phyloP scores from a whole-genome alignment of 2,888 invertebrate genomes.

The Sericinus montela region DNA sequence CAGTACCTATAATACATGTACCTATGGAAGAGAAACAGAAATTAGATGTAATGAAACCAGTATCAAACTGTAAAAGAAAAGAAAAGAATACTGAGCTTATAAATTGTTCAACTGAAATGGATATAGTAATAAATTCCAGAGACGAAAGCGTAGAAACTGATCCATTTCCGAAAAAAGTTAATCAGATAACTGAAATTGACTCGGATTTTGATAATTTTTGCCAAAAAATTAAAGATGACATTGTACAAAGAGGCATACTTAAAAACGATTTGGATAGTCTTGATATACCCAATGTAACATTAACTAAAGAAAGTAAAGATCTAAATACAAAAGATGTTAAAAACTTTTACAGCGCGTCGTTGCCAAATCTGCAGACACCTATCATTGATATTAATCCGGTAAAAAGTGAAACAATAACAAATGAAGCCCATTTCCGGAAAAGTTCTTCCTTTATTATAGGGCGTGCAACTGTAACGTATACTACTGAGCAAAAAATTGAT shows the following conservation, averaged over 20 bases:
- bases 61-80: background rate
- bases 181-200: constrained; percentile 43
- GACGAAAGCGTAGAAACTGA: constrained; percentile 43
- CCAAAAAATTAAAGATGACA: constrained; percentile 31
- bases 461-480: constrained; percentile 61
- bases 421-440: constrained; percentile 36
- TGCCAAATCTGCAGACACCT: constrained; percentile 46
- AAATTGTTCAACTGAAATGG: constrained; percentile 34
- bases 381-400: constrained; percentile 32
- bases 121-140: constrained; percentile 28
- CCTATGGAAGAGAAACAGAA: constrained; percentile 44
- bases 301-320: constrained; percentile 52
- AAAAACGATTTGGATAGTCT: constrained; percentile 55
- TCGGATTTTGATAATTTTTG: constrained; percentile 31
- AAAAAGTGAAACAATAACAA: constrained; percentile 31
- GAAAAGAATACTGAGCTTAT: constrained; percentile 21
- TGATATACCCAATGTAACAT: constrained; percentile 63
- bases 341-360: constrained; percentile 37
- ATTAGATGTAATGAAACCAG: constrained; percentile 2
- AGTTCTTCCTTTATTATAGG: constrained; percentile 57
- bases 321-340: constrained; percentile 40
- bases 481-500: constrained; percentile 61
- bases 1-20: constrained; percentile 44
- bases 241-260: constrained; percentile 36
- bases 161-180: constrained; percentile 30